These are phyloP conservation scores for Acleris literana DNA, from an alignment of 2,888 invertebrate species.

Conservation along the genomic window DNA sequence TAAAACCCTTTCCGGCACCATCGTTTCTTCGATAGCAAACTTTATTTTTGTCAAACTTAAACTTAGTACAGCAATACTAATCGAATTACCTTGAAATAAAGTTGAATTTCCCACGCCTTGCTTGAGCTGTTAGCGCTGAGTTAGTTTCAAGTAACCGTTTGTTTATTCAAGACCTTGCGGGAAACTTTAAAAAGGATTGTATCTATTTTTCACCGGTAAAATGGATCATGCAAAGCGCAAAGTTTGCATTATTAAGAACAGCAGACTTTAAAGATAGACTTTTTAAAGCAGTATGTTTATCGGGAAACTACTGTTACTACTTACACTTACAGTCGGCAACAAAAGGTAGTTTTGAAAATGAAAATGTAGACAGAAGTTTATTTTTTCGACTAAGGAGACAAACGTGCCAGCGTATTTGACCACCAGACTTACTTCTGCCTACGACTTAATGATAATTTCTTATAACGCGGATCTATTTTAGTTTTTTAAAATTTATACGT, in stretches of 20 bases:
- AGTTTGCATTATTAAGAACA: constrained; percentile 20
- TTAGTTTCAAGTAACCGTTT: constrained; percentile 47
- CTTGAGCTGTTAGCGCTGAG: constrained; percentile 41
- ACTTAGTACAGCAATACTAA: constrained; percentile 1
- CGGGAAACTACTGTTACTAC: no score
- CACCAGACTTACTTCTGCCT: no score
- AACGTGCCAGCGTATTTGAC: no score
- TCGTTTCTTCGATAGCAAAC: constrained; percentile 36
- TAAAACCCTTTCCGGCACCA: constrained; percentile 1
- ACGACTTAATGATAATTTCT: no score
- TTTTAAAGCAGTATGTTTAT: background rate
- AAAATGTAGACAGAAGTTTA: no score
- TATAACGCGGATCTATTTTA: no score
- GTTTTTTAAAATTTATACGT: no score
- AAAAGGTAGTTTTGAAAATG: no score
- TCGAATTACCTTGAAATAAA: background rate
- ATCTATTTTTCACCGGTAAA: constrained; percentile 46
- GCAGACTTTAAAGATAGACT: constrained; percentile 7
- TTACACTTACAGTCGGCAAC: no score
- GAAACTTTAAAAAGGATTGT: constrained; percentile 50
- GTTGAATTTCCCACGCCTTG: constrained; percentile 1
- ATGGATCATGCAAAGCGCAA: constrained; percentile 19
- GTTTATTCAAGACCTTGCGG: constrained; percentile 51
- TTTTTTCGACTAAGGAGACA: no score
- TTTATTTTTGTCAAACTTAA: constrained; percentile 14